Conservation (phyloP, 2,797 vertebrate genomes). For the Etheostoma perlongum region DNA sequence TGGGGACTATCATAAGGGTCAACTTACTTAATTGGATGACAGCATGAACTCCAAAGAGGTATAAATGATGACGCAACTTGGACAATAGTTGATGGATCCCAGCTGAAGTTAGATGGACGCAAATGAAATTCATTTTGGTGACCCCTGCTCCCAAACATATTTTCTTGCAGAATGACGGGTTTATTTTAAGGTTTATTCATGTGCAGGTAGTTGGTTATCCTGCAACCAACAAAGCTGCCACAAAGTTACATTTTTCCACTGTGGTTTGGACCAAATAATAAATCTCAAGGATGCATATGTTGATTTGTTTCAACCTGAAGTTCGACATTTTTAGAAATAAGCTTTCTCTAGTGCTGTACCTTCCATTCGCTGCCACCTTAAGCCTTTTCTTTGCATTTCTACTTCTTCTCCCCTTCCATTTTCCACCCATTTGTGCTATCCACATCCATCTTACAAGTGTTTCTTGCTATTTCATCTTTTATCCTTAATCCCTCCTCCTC, state of each 20-base stretch:
- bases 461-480: background rate
- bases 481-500: background rate
- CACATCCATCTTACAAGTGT: background rate
- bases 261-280: background rate
- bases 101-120: constrained; percentile 46
- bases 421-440: background rate
- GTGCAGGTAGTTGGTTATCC: constrained; percentile 1
- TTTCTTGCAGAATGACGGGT: constrained; percentile 38
- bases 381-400: background rate
- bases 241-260: background rate
- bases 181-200: constrained; percentile 43
- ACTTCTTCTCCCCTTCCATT: background rate
- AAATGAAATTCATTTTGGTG: constrained; percentile 47
- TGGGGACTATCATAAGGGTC: constrained; percentile 23
- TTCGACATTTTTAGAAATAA: background rate
- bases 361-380: background rate
- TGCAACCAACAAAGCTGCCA: background rate
- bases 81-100: constrained; percentile 40
- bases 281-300: background rate
- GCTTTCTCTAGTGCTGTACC: background rate
- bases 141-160: constrained; percentile 37
- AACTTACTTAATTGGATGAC: constrained; percentile 44
- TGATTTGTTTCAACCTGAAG: constrained; percentile 9
- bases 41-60: constrained; percentile 24
- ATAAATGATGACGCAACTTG: constrained; percentile 13